Conservation (phyloP, 2,113 vertebrate species). For the Aix galericulata region DNA sequence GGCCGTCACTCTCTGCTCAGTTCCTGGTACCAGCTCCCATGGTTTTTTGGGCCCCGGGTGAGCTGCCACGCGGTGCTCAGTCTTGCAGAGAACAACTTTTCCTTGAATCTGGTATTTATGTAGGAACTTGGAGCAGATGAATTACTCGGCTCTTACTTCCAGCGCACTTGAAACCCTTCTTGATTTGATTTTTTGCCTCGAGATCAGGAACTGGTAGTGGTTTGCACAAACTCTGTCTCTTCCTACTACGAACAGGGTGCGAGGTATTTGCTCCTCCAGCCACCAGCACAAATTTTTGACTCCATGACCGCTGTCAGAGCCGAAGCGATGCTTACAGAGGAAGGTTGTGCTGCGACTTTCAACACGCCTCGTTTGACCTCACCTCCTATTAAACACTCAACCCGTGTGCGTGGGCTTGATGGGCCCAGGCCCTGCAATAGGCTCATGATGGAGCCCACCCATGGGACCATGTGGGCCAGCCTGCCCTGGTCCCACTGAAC, state of each 20-base stretch:
- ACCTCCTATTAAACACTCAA: not conserved
- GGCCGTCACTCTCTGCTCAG: constrained; percentile 42
- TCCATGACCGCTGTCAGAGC: not conserved
- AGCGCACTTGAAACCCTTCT: constrained; percentile 35
- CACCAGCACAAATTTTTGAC: not conserved
- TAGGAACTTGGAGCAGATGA: constrained; percentile 21
- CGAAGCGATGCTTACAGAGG: not conserved
- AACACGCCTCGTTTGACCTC: not conserved
- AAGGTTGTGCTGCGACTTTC: not conserved
- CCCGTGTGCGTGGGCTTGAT: rapidly evolving
- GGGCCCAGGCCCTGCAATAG: not conserved
- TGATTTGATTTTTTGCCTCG: constrained; percentile 10
- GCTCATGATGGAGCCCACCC: not conserved
- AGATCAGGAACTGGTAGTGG: not conserved
- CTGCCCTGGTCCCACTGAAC: rapidly evolving
- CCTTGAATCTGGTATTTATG: constrained; percentile 39
- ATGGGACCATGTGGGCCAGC: not conserved
- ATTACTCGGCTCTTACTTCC: not conserved
- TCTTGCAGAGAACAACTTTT: constrained; percentile 33
- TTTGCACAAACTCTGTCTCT: not conserved
- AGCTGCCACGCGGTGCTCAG: not conserved
- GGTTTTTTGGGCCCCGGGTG: constrained; percentile 12
- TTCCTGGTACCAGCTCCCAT: not conserved
- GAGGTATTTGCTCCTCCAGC: not conserved
- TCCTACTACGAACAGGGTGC: not conserved